These are phyloP conservation scores for Molanna angustata DNA, from an alignment of 2,888 invertebrate genomes.

Conservation along the genomic window DNA sequence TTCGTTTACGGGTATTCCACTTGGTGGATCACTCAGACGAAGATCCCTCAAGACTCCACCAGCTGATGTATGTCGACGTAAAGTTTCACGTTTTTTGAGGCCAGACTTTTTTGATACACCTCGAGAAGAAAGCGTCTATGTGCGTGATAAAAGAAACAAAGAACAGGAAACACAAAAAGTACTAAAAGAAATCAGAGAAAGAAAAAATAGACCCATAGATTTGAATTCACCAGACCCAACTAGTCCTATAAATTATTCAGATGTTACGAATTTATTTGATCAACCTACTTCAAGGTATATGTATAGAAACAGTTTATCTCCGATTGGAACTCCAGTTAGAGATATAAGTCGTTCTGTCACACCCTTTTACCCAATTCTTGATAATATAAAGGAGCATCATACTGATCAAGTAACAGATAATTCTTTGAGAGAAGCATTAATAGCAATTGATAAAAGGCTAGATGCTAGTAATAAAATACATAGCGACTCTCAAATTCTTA, in stretches of 20 bases:
- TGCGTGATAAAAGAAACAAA: conserved; percentile 60
- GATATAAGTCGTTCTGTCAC: conserved; percentile 52
- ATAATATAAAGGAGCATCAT: conserved; percentile 50
- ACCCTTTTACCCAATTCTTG: conserved; percentile 53
- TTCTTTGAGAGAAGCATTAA: conserved; percentile 12
- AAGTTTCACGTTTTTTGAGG: conserved; percentile 71
- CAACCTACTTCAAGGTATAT: conserved; percentile 36
- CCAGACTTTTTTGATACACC: conserved; percentile 76
- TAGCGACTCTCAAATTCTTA: background rate
- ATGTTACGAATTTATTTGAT: conserved; percentile 37
- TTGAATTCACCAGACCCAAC: conserved; percentile 39
- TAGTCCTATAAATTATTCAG: conserved; percentile 39
- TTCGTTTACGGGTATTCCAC: conserved; percentile 31
- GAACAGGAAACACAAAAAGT: conserved; percentile 68
- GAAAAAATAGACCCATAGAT: conserved; percentile 47
- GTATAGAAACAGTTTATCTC: conserved; percentile 39
- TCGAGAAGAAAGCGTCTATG: conserved; percentile 63
- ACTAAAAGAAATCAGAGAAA: conserved; percentile 65
- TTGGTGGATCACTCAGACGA: conserved; percentile 37
- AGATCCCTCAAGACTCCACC: conserved; percentile 41
- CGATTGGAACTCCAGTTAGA: conserved; percentile 42
- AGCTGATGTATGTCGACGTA: conserved; percentile 50
- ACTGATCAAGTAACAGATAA: conserved; percentile 36
- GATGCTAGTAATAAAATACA: conserved; percentile 32
- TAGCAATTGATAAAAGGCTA: conserved; percentile 33